Base-by-base conservation (phyloP, 2,113 vertebrate genomes). In the Manacus vitellinus region DNA sequence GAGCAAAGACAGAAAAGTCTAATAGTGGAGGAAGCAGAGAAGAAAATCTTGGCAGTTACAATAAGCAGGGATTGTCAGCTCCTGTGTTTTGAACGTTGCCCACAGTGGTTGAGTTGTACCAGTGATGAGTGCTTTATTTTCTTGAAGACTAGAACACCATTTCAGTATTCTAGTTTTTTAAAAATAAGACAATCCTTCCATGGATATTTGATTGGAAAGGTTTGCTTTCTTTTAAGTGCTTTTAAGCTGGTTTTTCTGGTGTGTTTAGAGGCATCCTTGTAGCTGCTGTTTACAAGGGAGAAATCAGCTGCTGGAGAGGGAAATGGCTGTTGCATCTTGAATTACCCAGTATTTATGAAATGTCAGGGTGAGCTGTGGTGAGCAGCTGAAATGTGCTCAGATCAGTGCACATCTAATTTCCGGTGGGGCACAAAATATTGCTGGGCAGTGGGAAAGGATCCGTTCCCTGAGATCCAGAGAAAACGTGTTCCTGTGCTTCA, bases 251-350 rank as follows among this genome's bases (percentile, higher is more conserved):
- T 74, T 72, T 75, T 79, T 17, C 82, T 56, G 4, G 41, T 91
- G n/a, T 65, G 14, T 68, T 90, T 66, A 51, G 61, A 39, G 43
- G 10, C 17, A 30, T 75, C 41, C 89, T 90, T 85, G 58, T 56
- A 87, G 74, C 35, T 71, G 54, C 31, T 92, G 5, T 73, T 95
- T 78, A 37, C 44, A 31, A 31, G 5, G 30, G 70, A 87, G 37
- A 74, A 83, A 80, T 78, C 23, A 24, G 62, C 78, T 89, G 49
- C 67, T 82, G 82, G 58, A 39, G 43, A 47, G 62, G 62, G 58
- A 93, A 85, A 96, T 92, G 66, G 66, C 71, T 88, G 11, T 52
- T 83, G 46, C 51, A 58, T 94, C 91, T 94, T 73, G 63, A 85
- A 83, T 89, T 90, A 88, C 92, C 73, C 2, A 21, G 78, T 55